Evolutionary conservation across 2,113 vertebrate genomes (phyloP), one percentile per base, ranked within the genome.

Genomic region (Noctilio leporinus): DNA sequence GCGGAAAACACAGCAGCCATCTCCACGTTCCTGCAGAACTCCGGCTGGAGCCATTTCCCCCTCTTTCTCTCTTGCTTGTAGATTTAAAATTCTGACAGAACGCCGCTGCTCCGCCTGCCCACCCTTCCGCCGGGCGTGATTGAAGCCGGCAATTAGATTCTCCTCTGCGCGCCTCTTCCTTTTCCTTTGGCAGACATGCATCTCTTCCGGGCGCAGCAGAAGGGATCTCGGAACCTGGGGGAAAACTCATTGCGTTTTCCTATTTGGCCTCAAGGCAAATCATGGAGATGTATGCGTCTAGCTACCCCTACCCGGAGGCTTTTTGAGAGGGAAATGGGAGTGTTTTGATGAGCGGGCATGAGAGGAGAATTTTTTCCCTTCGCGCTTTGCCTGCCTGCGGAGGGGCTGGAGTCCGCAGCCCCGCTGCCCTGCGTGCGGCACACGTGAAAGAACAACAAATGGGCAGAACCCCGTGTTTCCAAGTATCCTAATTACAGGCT

Each of bases 101-200:
- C 35, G 22, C 59, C 82, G 83, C 73, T 53, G 17, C n/a, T 78
- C 91, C 70, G 33, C 69, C 59, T 93, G 73, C 83, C 91, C 19
- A 9, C 51, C 69, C 75, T 89, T 89, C 75, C 76, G 85, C 64
- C 83, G 80, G 93, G 73, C 76, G 5, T 94, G 94, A 96, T 33
- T 96, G 70, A 97, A 93, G 82, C 93, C 69, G 73, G 64, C 89
- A 95, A 84, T 94, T 96, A 89, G 73, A 93, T 28, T 80, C 64
- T 84, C 75, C 69, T 83, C 57, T 72, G 22, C 59, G 26, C 35
- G 24, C 45, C 77, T 76, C 89, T 94, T 75, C 83, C 62, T 78
- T 95, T 94, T 80, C 55, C 86, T 76, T 59, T 53, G 28, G 40
- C 75, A 49, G 92, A 94, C 47, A 75, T 75, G 95, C 95, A 94